Evolutionary conservation across 2,888 invertebrate species (phyloP), one percentile per base, ranked within the genome.

Genomic region (Pristionchus arcanus): DNA sequence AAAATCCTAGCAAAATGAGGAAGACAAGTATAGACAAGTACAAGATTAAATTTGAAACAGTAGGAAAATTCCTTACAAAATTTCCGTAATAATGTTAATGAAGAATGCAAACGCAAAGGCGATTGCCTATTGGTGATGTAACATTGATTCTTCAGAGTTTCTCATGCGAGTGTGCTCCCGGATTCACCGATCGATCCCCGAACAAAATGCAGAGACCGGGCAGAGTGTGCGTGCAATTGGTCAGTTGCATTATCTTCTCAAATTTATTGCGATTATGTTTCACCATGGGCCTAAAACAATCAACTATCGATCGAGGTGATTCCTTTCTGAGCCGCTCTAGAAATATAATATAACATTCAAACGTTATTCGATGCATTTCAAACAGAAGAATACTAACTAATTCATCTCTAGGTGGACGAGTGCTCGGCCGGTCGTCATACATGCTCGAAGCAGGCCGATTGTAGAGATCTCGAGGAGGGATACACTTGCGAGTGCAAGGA

Each of bases 401-500:
- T 53, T 37, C 11, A 7, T 59, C 21, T 81, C 42, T 25, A 91
- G 91, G 91, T 94, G 9, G 94, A 95, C 89, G 95, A 95, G 90
- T 95, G 95, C 89, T 89, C 90, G 34, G 91, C 92, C 63, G 92
- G 91, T 42, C 91, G 93, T 34, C 94, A 95, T 89, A 95, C 94
- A 1, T 95, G 95, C 91, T 92, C 92, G n/a, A 90, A 92, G n/a
- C 93, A 95, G 49, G 95, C 95, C 13, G 94, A 94, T 31, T 95
- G 95, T 84, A 92, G 95, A 21, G 95, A 95, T 81, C 91, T 95
- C 59, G 95, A 95, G 77, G 84, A 87, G 74, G 94, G 95, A 49
- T 95, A 95, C 91, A 94, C 94, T 16, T 95, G 95, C 90, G 95
- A 95, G 90, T 95, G 95, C 92, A 93, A 92, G 87, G 93, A 94